Conservation (phyloP, 2,888 invertebrate genomes). For the Prostheceraeus crozeri region DNA sequence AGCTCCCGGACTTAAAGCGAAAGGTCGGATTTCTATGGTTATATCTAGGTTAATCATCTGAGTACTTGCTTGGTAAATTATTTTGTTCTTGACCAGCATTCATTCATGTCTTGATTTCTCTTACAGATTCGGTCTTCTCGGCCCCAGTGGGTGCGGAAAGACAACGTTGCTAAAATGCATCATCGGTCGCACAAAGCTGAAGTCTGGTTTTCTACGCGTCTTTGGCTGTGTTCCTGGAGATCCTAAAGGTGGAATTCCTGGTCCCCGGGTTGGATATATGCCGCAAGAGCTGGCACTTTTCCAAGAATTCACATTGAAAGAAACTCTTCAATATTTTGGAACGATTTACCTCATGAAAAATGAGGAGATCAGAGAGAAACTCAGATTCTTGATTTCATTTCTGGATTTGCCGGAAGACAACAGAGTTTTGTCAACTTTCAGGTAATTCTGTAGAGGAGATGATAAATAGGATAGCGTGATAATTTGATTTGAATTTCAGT, state of each 20-base stretch:
- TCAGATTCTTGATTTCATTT: too few relatives aligned
- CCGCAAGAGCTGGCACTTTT: conserved; percentile 64
- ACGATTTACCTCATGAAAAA: too few relatives aligned
- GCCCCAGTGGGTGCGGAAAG: conserved; percentile 85
- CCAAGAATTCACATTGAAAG: conserved; percentile 71
- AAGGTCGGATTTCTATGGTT: too few relatives aligned
- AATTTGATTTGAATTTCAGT: conserved; percentile 59
- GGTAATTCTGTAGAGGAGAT: too few relatives aligned
- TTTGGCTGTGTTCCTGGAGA: conserved; percentile 82
- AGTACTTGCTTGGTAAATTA: too few relatives aligned
- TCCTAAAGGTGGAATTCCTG: conserved; percentile 78
- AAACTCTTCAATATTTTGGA: conserved; percentile 94
- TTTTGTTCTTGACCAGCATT: too few relatives aligned
- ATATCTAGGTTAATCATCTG: too few relatives aligned
- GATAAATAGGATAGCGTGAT: conserved; percentile 61
- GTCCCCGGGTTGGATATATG: conserved; percentile 92
- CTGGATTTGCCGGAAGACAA: too few relatives aligned
- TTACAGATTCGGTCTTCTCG: conserved; percentile 78
- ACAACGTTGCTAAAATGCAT: conserved; percentile 85
- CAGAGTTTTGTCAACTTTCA: too few relatives aligned
- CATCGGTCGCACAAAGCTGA: conserved; percentile 75
- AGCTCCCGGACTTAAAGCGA: too few relatives aligned
- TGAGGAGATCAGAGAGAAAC: too few relatives aligned
- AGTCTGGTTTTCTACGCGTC: conserved; percentile 79
- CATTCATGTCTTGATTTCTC: not conserved